These are phyloP conservation scores for Ametastegia equiseti DNA, from an alignment of 2,888 invertebrate genomes.

Conservation along the genomic window DNA sequence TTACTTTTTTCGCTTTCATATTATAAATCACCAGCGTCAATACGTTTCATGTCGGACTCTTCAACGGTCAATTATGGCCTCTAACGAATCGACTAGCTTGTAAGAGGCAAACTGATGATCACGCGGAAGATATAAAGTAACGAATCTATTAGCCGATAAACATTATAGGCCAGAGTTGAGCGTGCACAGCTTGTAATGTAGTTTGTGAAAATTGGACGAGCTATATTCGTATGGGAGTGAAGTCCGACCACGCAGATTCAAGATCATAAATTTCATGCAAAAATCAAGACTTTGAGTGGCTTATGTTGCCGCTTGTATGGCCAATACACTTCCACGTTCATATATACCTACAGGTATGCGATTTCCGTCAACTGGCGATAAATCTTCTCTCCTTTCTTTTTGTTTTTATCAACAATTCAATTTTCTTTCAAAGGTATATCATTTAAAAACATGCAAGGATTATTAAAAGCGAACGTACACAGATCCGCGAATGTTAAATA, in stretches of 20 bases:
- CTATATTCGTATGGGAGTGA: not conserved
- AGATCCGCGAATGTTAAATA: not conserved
- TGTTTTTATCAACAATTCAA: not conserved
- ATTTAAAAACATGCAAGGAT: conserved; percentile 23
- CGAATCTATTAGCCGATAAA: conserved; percentile 20
- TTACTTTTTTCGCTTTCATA: not conserved
- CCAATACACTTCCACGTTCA: not conserved
- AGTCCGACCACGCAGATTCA: not conserved
- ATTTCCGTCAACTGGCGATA: not conserved
- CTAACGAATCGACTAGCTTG: conserved; percentile 16
- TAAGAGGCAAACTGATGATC: not conserved
- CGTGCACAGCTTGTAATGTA: not conserved
- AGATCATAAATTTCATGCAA: not conserved
- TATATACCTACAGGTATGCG: too few species aligned
- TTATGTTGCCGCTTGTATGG: not conserved
- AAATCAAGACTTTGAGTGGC: not conserved
- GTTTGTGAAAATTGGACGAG: not conserved
- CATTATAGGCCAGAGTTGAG: not conserved
- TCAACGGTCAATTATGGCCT: conserved; percentile 1
- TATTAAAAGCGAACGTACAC: not conserved
- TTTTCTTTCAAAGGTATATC: not conserved
- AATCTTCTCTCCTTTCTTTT: too few species aligned
- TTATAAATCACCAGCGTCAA: not conserved
- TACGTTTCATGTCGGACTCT: not conserved
- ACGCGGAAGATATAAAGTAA: conserved; percentile 30